Evolutionary conservation across 2,113 vertebrate genomes (phyloP).

Genomic region (Oreochromis tanganicae): DNA sequence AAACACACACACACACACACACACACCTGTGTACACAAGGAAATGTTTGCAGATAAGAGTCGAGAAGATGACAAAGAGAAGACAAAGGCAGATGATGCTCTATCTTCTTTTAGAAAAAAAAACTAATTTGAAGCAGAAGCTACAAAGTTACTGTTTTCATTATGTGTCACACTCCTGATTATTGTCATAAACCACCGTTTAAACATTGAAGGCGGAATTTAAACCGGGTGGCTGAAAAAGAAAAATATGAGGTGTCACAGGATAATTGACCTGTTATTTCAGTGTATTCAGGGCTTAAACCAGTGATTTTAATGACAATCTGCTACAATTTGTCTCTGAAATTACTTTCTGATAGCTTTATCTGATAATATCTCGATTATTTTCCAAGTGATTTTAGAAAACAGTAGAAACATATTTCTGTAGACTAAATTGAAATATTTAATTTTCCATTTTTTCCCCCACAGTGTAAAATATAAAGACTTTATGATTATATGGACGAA

Average conservation of each 20-base stretch:
- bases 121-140: not conserved
- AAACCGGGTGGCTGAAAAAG: not conserved
- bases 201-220: not conserved
- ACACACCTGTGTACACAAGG: constrained; percentile 7
- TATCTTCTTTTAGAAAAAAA: not conserved
- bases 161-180: not conserved
- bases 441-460: not conserved
- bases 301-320: not conserved
- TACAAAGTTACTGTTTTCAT: not conserved
- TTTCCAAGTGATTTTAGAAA: not conserved
- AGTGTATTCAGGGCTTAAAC: not conserved
- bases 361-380: not conserved
- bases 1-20: constrained; percentile 41
- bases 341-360: not conserved
- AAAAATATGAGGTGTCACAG: not conserved
- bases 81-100: not conserved
- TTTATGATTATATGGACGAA: not conserved
- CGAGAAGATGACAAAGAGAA: not conserved
- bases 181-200: not conserved
- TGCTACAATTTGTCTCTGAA: not conserved
- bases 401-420: not conserved
- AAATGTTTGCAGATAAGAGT: not conserved
- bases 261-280: not conserved
- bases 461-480: not conserved
- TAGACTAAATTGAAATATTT: not conserved